Base-by-base conservation (phyloP, 2,113 vertebrate species). In the Todiramphus saurophagus region DNA sequence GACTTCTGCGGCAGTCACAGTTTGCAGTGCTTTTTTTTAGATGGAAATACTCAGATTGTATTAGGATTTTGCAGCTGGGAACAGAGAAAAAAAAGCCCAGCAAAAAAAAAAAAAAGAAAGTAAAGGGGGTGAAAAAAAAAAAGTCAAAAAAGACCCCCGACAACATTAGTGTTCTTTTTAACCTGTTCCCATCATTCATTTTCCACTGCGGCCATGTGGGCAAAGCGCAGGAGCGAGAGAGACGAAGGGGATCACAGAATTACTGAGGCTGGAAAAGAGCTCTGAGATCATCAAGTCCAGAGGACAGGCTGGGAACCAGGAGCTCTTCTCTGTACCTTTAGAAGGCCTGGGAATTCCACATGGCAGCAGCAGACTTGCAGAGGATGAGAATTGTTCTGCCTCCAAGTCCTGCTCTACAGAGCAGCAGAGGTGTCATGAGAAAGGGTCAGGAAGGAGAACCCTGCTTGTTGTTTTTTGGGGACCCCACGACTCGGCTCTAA, bases 381-480 rank as follows among this genome's bases (percentile, higher is more conserved):
- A 13, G 27, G n/a, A 28, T 51, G 62, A 12, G 51, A 70, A 58
- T 8, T 39, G 0, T 21, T 78, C 48, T 56, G 11, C 67, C 44
- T 50, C 46, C 56, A 11, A 11, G n/a, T 20, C 39, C 39, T 83
- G 59, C 75, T 67, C 0, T 19, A 5, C 10, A 39, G 33, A 72
- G 43, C 53, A 79, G 77, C 81, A 48, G 56, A 44, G 31, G 4
- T 27, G 31, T 17, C 20, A 2, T 5, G 5, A 72, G 51, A 16
- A 16, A 13, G 1, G 24, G 73, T 13, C 20, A 28, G 25, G 63
- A n/a, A 11, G 43, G 48, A 39, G 68, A 80, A 5, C 18, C 50
- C 44, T 1, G 3, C 1, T 1, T 41, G 67, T 39, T 3, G 0
- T 18, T 83, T 18, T 83, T 7, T 16, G 62, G 80, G 69, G 39